Evolutionary conservation across 2,113 vertebrate species (phyloP), one percentile per base, ranked within the genome.

Genomic region (Tupaia tana): DNA sequence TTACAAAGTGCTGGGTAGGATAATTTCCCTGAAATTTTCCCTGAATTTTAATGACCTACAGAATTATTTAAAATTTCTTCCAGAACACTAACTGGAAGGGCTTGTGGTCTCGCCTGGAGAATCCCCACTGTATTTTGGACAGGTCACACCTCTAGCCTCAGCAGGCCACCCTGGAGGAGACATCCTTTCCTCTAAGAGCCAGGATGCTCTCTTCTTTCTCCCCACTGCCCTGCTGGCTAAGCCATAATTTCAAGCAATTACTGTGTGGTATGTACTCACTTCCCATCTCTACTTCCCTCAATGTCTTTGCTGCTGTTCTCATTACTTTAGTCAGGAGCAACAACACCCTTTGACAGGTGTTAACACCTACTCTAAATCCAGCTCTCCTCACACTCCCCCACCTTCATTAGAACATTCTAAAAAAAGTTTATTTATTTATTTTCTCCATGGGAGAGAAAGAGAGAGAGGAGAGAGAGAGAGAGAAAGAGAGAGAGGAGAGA

Each of bases 61-160:
- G 91, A 96, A 90, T 97, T 95, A 96, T 94, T 96, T 90, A 94
- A 88, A 96, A 96, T 95, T 95, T 97, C 96, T 96, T 97, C 95
- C 96, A 95, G 81, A 96, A 90, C 43, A 70, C 77, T 89, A 64
- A 95, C 71, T 94, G 84, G 95, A 96, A 95, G 93, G 89, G 29
- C 7, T 0, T 97, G 96, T 94, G 96, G 96, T 94, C 95, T 92
- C 63, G 84, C 58, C 22, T 86, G 80, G 86, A 89, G 93, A 94
- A 94, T 93, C 29, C 63, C n/a, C 6, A 67, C 86, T 86, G 74
- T 69, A 95, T 96, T 95, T 86, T 96, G 88, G 92, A 92, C 18
- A 15, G 34, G 83, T 90, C 90, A 92, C 79, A 89, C 94, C 90
- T 94, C 88, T 79, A 71, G 31, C 86, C 75, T 89, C 78, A 71